Evolutionary conservation across 2,888 invertebrate genomes (phyloP).

Genomic region (Hypomecis punctinalis): DNA sequence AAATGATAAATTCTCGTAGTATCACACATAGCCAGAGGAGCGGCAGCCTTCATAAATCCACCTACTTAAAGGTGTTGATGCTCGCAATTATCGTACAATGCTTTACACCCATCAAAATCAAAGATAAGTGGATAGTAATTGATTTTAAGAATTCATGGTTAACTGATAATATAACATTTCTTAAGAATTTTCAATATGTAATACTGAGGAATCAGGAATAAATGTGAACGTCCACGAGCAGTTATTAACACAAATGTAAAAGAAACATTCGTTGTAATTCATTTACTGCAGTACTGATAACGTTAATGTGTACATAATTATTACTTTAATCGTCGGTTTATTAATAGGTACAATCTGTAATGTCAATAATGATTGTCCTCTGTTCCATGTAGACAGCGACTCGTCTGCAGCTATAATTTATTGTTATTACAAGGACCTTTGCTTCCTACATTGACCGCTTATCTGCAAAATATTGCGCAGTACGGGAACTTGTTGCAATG

Average conservation of each 20-base stretch:
- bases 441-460: constrained; percentile 73
- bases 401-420: constrained; percentile 34
- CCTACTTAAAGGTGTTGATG: constrained; percentile 38
- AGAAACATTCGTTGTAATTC: constrained; percentile 19
- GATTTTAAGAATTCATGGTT: constrained; percentile 44
- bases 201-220: neutral
- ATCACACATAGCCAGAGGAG: constrained; percentile 5
- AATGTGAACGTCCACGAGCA: neutral
- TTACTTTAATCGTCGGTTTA: constrained; percentile 33
- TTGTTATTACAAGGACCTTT: constrained; percentile 40
- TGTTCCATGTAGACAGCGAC: constrained; percentile 34
- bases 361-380: constrained; percentile 33
- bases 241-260: constrained; percentile 5
- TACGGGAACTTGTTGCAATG: constrained; percentile 40
- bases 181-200: constrained; percentile 17
- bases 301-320: constrained; percentile 27
- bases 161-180: constrained; percentile 28
- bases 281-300: constrained; percentile 18
- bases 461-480: constrained; percentile 73
- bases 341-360: constrained; percentile 38
- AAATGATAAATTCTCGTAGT: constrained; percentile 13
- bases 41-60: constrained; percentile 39
- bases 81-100: constrained; percentile 43
- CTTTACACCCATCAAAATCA: constrained; percentile 47
- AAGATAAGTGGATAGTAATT: constrained; percentile 46